A percentile compares a stretch with the other conserved stretches of the same genome.
Evolutionary conservation across 2,113 vertebrate genomes (phyloP).

Genomic region (Haemorhous mexicanus): DNA sequence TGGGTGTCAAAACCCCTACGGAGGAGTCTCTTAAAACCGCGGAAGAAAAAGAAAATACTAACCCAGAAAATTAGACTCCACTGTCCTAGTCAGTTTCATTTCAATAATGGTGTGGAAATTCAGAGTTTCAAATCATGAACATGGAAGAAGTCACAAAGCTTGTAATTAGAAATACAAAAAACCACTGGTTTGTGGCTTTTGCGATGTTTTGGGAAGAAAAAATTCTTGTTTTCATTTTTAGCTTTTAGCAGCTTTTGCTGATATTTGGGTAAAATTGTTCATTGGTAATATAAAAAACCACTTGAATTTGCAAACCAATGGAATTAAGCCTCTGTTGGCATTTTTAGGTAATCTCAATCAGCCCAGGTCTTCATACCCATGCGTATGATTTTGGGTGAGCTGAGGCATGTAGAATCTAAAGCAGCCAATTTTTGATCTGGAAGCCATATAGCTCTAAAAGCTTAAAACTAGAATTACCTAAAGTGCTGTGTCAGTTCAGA

Average conservation of each 20-base stretch:
- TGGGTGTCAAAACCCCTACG: neutral
- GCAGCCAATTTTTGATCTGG: neutral
- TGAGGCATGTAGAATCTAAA: neutral
- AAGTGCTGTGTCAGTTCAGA: fast-evolving
- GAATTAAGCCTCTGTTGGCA: neutral
- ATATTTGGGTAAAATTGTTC: neutral
- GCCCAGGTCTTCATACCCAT: neutral
- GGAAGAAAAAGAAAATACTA: neutral
- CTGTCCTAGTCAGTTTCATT: neutral
- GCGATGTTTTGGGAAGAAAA: neutral
- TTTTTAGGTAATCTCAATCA: neutral
- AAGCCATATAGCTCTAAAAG: neutral
- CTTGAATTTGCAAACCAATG: neutral
- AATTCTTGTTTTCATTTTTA: neutral
- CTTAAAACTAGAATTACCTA: neutral
- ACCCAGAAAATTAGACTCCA: neutral
- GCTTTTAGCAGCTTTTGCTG: neutral
- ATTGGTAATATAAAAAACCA: neutral
- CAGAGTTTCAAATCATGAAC: neutral
- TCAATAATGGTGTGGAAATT: neutral
- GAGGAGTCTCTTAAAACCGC: neutral
- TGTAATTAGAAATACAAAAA: neutral
- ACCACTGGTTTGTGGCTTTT: neutral
- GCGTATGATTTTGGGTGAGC: neutral
- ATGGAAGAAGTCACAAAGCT: neutral